phyloP scores from a whole-genome alignment of 1,140 invertebrate genomes.

The Aphidius ervi region DNA sequence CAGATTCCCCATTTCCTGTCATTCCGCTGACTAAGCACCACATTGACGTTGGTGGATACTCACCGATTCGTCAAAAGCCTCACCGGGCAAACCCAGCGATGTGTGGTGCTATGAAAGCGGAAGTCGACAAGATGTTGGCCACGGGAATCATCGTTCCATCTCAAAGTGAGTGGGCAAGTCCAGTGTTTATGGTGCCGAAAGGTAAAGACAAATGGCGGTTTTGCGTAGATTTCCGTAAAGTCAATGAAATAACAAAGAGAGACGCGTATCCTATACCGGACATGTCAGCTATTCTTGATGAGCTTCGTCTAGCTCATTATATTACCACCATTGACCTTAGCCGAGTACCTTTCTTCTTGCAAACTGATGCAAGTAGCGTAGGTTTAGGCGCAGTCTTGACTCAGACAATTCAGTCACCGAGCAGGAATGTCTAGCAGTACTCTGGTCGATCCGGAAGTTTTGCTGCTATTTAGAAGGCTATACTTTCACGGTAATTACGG shows the following conservation, averaged over 20 bases:
- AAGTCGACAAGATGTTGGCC: constrained; percentile 29
- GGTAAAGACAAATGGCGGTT: constrained; percentile 37
- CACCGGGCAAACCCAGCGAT: background rate
- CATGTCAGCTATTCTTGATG: constrained; percentile 30
- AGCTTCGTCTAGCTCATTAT: constrained; percentile 7
- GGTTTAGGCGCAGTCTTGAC: constrained; percentile 33
- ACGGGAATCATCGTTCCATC: constrained; percentile 42
- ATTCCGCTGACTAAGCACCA: background rate
- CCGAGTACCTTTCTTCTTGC: constrained; percentile 33
- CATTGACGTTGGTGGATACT: background rate
- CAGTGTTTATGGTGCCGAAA: constrained; percentile 53
- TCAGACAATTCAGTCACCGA: constrained; percentile 37
- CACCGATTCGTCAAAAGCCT: background rate
- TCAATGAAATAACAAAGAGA: background rate
- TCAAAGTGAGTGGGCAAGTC: constrained; percentile 46
- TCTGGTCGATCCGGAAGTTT: constrained; percentile 24
- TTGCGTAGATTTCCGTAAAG: background rate
- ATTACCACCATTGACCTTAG: background rate
- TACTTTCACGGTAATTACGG: constrained; percentile 43
- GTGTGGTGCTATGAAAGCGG: background rate
- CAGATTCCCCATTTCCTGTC: background rate
- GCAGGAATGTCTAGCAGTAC: constrained; percentile 32
- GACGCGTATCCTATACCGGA: constrained; percentile 16
- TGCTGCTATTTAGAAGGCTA: constrained; percentile 39
- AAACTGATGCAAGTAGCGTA: constrained; percentile 21